Conservation (phyloP, 1,140 invertebrate species). For the Papilio polyxenes region DNA sequence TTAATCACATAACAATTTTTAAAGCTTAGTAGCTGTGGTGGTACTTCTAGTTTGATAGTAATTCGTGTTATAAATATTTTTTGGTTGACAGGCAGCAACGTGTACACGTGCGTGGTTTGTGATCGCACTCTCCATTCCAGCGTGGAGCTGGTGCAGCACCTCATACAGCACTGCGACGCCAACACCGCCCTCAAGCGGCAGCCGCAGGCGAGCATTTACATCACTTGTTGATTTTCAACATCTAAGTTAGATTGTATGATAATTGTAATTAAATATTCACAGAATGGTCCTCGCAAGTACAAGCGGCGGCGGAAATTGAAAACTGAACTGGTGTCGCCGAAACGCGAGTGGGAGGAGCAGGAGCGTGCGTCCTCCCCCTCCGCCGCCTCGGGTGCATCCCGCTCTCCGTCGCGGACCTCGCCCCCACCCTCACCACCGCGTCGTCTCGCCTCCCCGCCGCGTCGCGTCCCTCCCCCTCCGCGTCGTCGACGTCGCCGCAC, state of each 20-base stretch:
- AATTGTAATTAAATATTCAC: constrained; percentile 20
- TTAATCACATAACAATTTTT: too few relatives aligned
- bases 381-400: constrained; percentile 41
- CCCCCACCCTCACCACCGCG: constrained; percentile 49
- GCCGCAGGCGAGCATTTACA: constrained; percentile 81
- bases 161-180: constrained; percentile 90
- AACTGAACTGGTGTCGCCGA: constrained; percentile 74
- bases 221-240: not conserved
- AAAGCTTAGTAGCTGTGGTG: too few relatives aligned
- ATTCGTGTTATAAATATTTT: not conserved
- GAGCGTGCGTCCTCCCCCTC: constrained; percentile 48
- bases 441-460: constrained; percentile 71
- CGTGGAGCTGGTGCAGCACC: constrained; percentile 88
- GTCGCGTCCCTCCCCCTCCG: constrained; percentile 47
- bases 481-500: constrained; percentile 37
- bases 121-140: constrained; percentile 85
- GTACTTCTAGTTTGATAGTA: too few relatives aligned
- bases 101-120: constrained; percentile 89
- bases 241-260: not conserved
- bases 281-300: constrained; percentile 88
- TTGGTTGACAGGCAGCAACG: constrained; percentile 61
- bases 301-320: constrained; percentile 88
- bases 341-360: constrained; percentile 52
- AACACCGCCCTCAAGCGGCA: constrained; percentile 90
- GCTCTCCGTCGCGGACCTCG: constrained; percentile 37